Evolutionary conservation across 2,797 vertebrate species (phyloP).

Genomic region (Dromococcyx pavoninus): DNA sequence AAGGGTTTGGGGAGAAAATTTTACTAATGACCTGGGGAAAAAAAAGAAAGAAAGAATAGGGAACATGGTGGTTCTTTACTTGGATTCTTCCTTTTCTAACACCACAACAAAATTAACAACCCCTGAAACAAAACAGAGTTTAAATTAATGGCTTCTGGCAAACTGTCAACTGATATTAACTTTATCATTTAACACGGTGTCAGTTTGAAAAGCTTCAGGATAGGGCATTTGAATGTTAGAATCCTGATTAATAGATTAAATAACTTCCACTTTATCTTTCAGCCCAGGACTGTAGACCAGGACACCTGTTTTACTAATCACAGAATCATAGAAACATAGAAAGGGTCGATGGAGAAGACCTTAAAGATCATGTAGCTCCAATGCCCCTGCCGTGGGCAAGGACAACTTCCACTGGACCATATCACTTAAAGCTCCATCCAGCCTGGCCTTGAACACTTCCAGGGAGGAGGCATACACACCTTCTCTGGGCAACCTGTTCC

Average conservation of each 20-base stretch:
- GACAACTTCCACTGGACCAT: too few species aligned
- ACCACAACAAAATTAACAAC: slow-evolving; percentile 71
- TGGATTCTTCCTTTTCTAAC: slow-evolving; percentile 55
- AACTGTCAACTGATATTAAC: slow-evolving; percentile 75
- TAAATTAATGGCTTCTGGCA: slow-evolving; percentile 73
- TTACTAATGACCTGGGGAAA: slow-evolving; percentile 6
- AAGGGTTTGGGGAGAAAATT: background rate
- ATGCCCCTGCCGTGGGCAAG: too few species aligned
- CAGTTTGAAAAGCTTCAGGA: slow-evolving; percentile 63
- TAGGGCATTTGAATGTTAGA: slow-evolving; percentile 67
- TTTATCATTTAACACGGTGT: slow-evolving; percentile 66
- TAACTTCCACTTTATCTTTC: slow-evolving; percentile 66
- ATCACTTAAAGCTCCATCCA: too few species aligned
- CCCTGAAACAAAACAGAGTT: slow-evolving; percentile 66
- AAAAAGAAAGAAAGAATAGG: background rate
- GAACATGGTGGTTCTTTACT: background rate
- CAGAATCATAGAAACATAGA: too few species aligned
- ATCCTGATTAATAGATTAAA: slow-evolving; percentile 67
- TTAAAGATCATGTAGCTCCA: too few species aligned
- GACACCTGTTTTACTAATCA: slow-evolving; percentile 50
- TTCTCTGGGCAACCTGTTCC: too few species aligned
- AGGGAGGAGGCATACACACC: too few species aligned
- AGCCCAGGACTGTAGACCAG: background rate
- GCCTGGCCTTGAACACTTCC: too few species aligned
- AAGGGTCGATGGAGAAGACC: too few species aligned